Conservation (phyloP, 2,888 invertebrate genomes). For the Euspilapteryx auroguttella region DNA sequence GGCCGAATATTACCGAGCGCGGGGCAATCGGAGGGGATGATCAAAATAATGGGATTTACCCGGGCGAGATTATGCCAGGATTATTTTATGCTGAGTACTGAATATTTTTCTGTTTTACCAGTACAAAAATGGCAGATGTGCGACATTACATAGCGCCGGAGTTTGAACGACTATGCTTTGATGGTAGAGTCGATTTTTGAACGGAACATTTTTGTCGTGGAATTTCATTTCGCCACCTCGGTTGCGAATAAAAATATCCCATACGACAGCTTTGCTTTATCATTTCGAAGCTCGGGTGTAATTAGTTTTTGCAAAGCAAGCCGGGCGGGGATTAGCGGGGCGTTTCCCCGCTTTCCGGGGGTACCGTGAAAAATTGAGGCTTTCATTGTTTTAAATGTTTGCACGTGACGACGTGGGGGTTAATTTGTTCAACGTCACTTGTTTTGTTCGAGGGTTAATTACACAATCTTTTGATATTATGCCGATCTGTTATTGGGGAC, state of each 20-base stretch:
- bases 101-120: constrained; percentile 26
- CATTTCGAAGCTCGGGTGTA: constrained; percentile 51
- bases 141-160: no score
- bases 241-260: constrained; percentile 53
- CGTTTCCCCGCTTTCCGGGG: constrained; percentile 2
- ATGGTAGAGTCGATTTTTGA: constrained; percentile 13
- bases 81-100: constrained; percentile 47
- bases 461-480: constrained; percentile 8
- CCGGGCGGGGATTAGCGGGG: constrained; percentile 23
- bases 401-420: constrained; percentile 26
- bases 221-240: constrained; percentile 42
- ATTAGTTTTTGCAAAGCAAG: constrained; percentile 53
- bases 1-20: constrained; percentile 6
- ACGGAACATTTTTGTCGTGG: constrained; percentile 11
- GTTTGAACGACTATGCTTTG: background rate
- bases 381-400: constrained; percentile 52
- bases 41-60: constrained; percentile 56
- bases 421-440: constrained; percentile 16
- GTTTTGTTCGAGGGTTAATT: constrained; percentile 15
- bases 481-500: no score
- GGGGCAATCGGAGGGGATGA: constrained; percentile 31
- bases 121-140: constrained; percentile 2
- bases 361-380: constrained; percentile 45
- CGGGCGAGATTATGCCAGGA: constrained; percentile 53
- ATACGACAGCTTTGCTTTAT: constrained; percentile 60